phyloP scores from a whole-genome alignment of 2,888 invertebrate genomes.

The Melanostoma scalare region DNA sequence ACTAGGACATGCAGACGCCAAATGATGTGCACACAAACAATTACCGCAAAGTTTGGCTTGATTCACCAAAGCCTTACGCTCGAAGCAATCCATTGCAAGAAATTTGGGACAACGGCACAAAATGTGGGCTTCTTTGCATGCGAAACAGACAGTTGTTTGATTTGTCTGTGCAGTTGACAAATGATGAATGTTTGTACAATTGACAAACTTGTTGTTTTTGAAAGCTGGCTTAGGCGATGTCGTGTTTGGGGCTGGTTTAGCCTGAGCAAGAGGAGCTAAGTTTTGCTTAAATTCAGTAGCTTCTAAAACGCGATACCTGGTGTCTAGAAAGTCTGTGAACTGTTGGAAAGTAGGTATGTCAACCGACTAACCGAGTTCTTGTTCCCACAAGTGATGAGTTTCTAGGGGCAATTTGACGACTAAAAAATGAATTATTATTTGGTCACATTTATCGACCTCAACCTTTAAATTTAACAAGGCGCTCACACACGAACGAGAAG shows the following conservation, averaged over 20 bases:
- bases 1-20: conserved; percentile 5
- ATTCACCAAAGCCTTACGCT: conserved; percentile 8
- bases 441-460: conserved; percentile 8
- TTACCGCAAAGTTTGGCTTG: conserved; percentile 9
- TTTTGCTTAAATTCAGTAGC: conserved; percentile 22
- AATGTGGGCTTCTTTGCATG: conserved; percentile 7
- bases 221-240: background rate
- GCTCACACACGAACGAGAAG: conserved; percentile 23
- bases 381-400: conserved; percentile 21
- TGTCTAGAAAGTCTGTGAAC: conserved; percentile 24
- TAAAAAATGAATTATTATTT: conserved; percentile 28
- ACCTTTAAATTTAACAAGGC: conserved; percentile 17
- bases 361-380: conserved; percentile 19
- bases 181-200: conserved; percentile 4
- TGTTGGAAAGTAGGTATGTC: conserved; percentile 19
- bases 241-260: background rate
- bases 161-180: background rate
- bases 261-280: background rate
- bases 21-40: conserved; percentile 13
- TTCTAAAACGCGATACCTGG: conserved; percentile 29
- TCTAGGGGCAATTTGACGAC: conserved; percentile 15
- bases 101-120: conserved; percentile 12
- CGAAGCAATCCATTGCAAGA: conserved; percentile 22
- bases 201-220: conserved; percentile 1
- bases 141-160: background rate